Base-by-base conservation (phyloP, 2,888 invertebrate genomes). In the Busseola fusca region DNA sequence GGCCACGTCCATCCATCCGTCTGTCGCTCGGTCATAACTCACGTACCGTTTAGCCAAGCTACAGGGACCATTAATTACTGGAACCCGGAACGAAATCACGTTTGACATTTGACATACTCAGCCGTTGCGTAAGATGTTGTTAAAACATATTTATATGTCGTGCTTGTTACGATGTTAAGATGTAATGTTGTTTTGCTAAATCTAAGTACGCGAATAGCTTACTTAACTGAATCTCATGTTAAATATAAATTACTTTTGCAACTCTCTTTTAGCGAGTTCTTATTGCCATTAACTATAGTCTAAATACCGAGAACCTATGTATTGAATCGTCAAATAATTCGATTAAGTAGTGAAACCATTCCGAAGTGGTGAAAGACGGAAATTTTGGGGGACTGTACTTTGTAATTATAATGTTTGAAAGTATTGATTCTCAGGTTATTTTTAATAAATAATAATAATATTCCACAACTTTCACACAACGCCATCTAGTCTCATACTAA, bases 21-120 rank as follows among this genome's bases (percentile, higher is more conserved):
- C 69, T 84, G 86, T 86, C 85, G 57, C 66, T 37, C 37, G 56
- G 65, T 72, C 67, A 84, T 84, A 86, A 84, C 74, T 84, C 85
- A 82, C 75, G 50, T 64, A 70, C 74, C 73, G 81, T 72, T 84
- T 84, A 84, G 70, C 69, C 52, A 57, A 59, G 74, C 66, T 64
- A 70, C 78, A 74, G 64, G 58, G 69, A 60, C 74, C 64, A 86
- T 86, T 84, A 84, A 82, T 84, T 84, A 63, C 71, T 48, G 66
- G 18, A 71, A 64, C 75, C 69, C 67, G 60, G 64, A 76, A 74
- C 72, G 69, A 80, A 82, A 84, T 84, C 80, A 72, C 69, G 71
- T 64, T 78, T 82, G 76, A 74, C 80, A 65, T 68, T 80, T 68
- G 34, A 56, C 59, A 50, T 67, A 69, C 60, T 69, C 62, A 37